Conservation (phyloP, 2,113 vertebrate genomes). For the Microcebus lehilahytsara region DNA sequence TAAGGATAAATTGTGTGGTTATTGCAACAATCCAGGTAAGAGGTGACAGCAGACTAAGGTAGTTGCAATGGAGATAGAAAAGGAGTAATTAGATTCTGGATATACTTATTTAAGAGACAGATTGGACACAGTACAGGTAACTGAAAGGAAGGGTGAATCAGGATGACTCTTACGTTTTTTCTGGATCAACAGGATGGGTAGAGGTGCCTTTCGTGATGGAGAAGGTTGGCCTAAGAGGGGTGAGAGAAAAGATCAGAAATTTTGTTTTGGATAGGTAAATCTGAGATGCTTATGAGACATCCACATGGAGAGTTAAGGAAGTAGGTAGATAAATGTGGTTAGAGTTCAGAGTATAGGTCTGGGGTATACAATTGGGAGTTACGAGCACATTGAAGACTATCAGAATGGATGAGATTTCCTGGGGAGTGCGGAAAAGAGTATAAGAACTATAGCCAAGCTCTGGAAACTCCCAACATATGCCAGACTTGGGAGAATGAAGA, state of each 20-base stretch:
- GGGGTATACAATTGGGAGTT: background rate
- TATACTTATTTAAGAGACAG: background rate
- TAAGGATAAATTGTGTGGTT: background rate
- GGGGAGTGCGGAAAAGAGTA: background rate
- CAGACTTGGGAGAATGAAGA: background rate
- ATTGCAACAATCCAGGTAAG: background rate
- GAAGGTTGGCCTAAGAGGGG: background rate
- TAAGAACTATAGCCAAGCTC: background rate
- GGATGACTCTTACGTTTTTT: background rate
- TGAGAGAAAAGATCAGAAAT: background rate
- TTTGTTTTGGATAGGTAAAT: background rate
- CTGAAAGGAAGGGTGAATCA: background rate
- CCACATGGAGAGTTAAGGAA: background rate
- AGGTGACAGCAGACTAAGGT: background rate
- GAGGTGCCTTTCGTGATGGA: background rate
- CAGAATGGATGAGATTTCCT: background rate
- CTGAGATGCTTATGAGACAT: background rate
- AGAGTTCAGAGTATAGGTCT: background rate
- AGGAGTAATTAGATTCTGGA: background rate
- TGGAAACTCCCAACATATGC: background rate
- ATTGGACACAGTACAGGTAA: background rate
- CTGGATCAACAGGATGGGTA: background rate
- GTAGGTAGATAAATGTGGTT: background rate
- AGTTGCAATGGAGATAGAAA: background rate
- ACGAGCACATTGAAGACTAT: background rate